Percentiles rank a stretch among this genome's conserved stretches.
Conservation (phyloP, 2,113 vertebrate species). For the Artemisiospiza belli region DNA sequence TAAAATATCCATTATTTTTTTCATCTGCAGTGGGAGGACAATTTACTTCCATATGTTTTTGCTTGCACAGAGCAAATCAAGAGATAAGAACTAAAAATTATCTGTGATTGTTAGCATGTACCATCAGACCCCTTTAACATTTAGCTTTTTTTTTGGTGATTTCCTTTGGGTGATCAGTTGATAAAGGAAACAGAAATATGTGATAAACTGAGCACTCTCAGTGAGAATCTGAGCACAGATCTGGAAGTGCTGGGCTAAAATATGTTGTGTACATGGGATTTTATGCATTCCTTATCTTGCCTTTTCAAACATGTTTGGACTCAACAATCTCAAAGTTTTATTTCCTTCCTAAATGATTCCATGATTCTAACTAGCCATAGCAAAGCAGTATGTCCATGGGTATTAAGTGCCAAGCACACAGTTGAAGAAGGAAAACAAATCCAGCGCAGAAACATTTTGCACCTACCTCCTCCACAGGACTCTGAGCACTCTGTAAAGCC, state of each 20-base stretch:
- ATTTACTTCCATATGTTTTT: not conserved
- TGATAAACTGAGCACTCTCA: not conserved
- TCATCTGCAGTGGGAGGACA: not conserved
- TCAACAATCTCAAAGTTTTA: not conserved
- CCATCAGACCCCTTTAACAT: not conserved
- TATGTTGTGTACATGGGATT: not conserved
- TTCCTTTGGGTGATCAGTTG: not conserved
- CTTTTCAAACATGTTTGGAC: not conserved
- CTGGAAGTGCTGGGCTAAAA: not conserved
- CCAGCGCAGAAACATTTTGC: not conserved
- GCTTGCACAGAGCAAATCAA: not conserved
- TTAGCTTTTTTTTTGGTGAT: not conserved
- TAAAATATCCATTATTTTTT: not conserved
- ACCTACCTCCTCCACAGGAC: conserved; percentile 91
- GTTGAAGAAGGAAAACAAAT: not conserved
- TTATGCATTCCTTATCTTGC: not conserved
- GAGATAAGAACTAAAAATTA: not conserved
- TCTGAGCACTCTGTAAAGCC: conserved; percentile 92
- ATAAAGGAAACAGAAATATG: not conserved
- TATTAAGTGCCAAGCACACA: not conserved
- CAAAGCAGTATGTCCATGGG: not conserved
- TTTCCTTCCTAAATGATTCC: not conserved
- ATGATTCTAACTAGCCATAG: not conserved
- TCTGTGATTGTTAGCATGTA: not conserved
- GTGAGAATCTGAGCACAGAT: not conserved